Evolutionary conservation across 2,113 vertebrate genomes (phyloP).

Genomic region (Empidonax alnorum): DNA sequence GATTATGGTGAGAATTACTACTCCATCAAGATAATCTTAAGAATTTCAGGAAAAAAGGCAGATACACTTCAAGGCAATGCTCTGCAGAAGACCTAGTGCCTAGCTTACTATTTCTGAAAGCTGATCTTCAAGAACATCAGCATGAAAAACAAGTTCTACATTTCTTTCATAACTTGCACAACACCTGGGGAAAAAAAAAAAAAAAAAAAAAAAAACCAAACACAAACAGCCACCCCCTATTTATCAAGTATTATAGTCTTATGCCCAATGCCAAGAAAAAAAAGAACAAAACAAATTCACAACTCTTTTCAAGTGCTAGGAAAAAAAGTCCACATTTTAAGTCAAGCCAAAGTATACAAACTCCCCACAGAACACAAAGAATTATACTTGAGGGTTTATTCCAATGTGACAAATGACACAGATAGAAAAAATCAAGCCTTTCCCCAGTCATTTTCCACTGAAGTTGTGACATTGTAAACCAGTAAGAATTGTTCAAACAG

Average conservation of each 20-base stretch:
- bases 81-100: not conserved
- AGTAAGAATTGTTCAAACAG: not conserved
- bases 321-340: not conserved
- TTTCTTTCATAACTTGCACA: not conserved
- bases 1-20: not conserved
- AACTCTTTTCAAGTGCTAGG: not conserved
- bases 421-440: not conserved
- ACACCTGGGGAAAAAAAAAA: not conserved
- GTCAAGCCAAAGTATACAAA: not conserved
- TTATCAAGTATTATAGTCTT: not conserved
- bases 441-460: not conserved
- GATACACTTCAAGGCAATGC: not conserved
- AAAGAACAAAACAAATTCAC: not conserved
- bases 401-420: not conserved
- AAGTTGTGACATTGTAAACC: not conserved
- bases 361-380: not conserved
- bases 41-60: not conserved
- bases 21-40: not conserved
- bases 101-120: not conserved
- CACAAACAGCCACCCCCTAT: not conserved
- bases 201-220: not conserved
- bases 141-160: not conserved
- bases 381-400: not conserved
- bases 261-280: not conserved
- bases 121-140: not conserved